Conservation (phyloP, 1,140 invertebrate species). For the Gryon sp. region DNA sequence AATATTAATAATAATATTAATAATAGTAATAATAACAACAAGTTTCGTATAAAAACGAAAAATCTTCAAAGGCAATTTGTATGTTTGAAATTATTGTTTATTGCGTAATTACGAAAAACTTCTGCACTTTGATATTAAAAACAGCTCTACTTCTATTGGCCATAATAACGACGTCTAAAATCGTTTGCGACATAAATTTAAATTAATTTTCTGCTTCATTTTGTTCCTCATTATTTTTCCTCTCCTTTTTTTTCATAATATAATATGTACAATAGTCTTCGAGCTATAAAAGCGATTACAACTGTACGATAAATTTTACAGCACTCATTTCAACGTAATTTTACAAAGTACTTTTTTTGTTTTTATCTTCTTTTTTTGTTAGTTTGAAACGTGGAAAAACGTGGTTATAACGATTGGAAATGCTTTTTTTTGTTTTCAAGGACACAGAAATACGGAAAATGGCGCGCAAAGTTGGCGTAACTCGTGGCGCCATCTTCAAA, state of each 20-base stretch:
- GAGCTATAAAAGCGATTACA: conserved; percentile 53
- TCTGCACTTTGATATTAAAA: conserved; percentile 47
- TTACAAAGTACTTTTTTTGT: conserved; percentile 27
- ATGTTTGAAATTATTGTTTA: no score
- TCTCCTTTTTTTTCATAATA: neutral
- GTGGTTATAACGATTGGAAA: conserved; percentile 34
- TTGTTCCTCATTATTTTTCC: no score
- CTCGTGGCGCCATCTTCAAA: neutral
- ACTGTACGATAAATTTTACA: conserved; percentile 18
- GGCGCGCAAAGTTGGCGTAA: neutral
- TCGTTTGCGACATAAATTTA: conserved; percentile 11
- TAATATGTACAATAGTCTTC: neutral
- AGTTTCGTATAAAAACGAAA: conserved; percentile 12
- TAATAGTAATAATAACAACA: no score
- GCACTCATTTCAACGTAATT: conserved; percentile 25
- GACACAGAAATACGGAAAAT: neutral
- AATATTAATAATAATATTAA: no score
- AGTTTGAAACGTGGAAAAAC: conserved; percentile 6
- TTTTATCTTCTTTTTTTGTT: neutral
- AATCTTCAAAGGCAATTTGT: conserved; percentile 10
- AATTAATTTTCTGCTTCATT: no score
- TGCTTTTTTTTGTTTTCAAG: conserved; percentile 35
- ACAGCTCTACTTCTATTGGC: conserved; percentile 31
- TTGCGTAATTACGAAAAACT: no score
- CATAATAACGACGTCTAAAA: conserved; percentile 35